A percentile compares a stretch with the other conserved stretches of the same genome.
Evolutionary conservation across 2,113 vertebrate species (phyloP).

Genomic region (Notothenia rossii): DNA sequence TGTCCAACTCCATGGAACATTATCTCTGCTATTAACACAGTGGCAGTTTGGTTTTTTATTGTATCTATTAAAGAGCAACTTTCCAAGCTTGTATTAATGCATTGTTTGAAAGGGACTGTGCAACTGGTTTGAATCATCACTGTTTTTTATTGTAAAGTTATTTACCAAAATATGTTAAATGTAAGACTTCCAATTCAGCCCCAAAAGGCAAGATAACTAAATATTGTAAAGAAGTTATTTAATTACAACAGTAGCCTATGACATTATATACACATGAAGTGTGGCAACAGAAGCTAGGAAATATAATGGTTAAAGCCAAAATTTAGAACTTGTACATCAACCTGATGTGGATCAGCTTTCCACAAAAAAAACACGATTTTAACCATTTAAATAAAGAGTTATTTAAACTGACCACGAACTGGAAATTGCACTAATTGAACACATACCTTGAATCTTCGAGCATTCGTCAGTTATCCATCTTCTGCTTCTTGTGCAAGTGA

Average conservation of each 20-base stretch:
- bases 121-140: background rate
- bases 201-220: background rate
- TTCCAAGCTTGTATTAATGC: conserved; percentile 12
- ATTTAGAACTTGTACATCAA: background rate
- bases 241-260: background rate
- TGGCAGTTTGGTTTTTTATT: background rate
- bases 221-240: background rate
- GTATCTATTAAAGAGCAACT: conserved; percentile 29
- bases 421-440: too few species aligned
- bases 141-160: background rate
- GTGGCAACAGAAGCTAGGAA: background rate
- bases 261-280: background rate
- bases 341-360: too few species aligned
- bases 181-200: background rate
- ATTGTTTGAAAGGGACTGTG: background rate
- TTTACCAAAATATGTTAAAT: background rate
- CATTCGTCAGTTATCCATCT: background rate
- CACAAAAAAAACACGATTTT: background rate
- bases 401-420: background rate
- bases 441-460: conserved; percentile 30
- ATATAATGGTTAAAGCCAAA: background rate
- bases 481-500: background rate
- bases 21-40: background rate
- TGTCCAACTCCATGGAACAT: background rate
- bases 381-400: background rate